Evolutionary conservation across 2,888 invertebrate genomes (phyloP), one percentile per base, ranked within the genome.

Genomic region (Ennomos erosarius): DNA sequence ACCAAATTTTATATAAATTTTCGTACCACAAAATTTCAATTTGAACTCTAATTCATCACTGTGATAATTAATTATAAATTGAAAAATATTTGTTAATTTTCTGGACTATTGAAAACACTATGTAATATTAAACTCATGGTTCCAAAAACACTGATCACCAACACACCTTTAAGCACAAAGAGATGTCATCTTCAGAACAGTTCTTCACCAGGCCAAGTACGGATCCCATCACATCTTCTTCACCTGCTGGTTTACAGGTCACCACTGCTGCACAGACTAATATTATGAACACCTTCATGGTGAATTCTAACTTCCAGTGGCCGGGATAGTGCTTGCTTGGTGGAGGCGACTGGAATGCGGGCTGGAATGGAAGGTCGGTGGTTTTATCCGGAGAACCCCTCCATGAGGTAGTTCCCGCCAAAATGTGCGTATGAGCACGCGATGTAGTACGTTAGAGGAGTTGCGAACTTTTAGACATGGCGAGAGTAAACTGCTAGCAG

Each of bases 131-230:
- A 58, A 55, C 56, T 26, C 6, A 3, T 26, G 6, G 26, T 58
- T 55, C 49, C 47, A 56, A 53, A 60, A 51, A 43, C 63, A 57
- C 54, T 56, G 51, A 55, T 59, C 60, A 64, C 61, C 52, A 42
- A 62, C 42, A 86, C 93, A 96, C 96, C 94, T 96, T 96, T 68
- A 96, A 85, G 79, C 96, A 96, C 85, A 96, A 90, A 64, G 94
- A 91, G 80, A 95, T 89, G 71, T 95, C 94, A 75, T 94, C 94
- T 64, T 95, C 94, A 50, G 95, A 94, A 84, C 96, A 96, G 74
- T 94, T 94, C 83, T 95, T 94, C 73, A 96, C 93, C 73, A 95
- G 95, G 69, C 93, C 93, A 64, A 95, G 85, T 49, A 95, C 95
- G 42, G 94, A 94, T 48, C 93, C 93, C 69, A 95, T 79, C 66